Conservation (phyloP, 2,113 vertebrate genomes). For the Morone chrysops region DNA sequence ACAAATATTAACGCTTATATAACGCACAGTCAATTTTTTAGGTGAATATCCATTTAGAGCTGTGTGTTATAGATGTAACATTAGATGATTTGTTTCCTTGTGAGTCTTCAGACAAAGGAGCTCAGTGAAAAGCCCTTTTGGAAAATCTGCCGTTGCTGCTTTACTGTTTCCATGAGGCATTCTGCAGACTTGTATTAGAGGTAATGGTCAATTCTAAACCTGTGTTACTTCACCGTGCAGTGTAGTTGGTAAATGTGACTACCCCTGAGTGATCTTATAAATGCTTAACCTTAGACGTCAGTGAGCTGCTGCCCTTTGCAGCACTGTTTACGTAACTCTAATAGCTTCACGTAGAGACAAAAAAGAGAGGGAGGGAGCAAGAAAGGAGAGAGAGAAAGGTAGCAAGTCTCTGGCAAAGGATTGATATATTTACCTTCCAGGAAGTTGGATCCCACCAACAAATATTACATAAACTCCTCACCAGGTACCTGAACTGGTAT, state of each 20-base stretch:
- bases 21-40: neutral
- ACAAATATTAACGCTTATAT: neutral
- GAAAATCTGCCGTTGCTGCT: slow-evolving; percentile 32
- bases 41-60: neutral
- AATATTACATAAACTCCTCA: slow-evolving; percentile 54
- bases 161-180: slow-evolving; percentile 57
- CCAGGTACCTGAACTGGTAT: neutral
- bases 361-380: neutral
- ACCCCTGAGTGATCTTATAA: slow-evolving; percentile 69
- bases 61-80: slow-evolving; percentile 3
- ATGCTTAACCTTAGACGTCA: slow-evolving; percentile 65
- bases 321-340: slow-evolving; percentile 59
- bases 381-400: slow-evolving; percentile 3
- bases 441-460: slow-evolving; percentile 11
- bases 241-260: slow-evolving; percentile 50
- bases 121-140: slow-evolving; percentile 36
- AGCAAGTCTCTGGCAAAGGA: slow-evolving; percentile 14
- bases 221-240: slow-evolving; percentile 31
- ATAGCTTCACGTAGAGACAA: slow-evolving; percentile 41
- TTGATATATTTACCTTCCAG: slow-evolving; percentile 26
- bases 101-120: slow-evolving; percentile 22
- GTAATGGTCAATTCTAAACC: slow-evolving; percentile 40
- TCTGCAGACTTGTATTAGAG: slow-evolving; percentile 12
- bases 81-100: slow-evolving; percentile 10
- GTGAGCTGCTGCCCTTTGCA: slow-evolving; percentile 53